Conservation (phyloP, 2,797 vertebrate genomes). For the Acanthis flammea region DNA sequence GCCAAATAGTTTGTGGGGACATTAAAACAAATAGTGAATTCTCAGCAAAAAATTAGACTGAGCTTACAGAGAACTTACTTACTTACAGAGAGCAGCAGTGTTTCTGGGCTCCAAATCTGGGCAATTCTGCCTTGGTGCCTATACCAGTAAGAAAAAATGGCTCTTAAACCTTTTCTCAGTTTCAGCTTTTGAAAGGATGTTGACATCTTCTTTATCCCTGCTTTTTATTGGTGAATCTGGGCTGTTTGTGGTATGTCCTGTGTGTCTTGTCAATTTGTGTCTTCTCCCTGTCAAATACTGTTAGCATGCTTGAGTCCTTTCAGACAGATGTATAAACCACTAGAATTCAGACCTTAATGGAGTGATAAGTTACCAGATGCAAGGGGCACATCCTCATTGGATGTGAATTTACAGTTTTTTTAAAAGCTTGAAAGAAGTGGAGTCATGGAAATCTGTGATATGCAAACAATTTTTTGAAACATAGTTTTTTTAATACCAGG, state of each 20-base stretch:
- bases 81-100: not conserved
- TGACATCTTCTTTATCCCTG: not conserved
- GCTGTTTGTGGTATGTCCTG: not conserved
- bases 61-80: not conserved
- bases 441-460: not conserved
- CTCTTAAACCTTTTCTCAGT: not conserved
- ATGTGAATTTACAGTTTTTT: not conserved
- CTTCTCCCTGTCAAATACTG: not conserved
- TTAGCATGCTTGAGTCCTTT: not conserved
- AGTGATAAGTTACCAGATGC: not conserved
- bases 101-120: not conserved
- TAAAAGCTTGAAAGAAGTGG: not conserved
- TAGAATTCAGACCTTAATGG: not conserved
- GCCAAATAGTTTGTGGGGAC: constrained; percentile 39
- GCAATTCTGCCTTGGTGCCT: not conserved
- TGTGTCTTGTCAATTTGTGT: not conserved
- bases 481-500: not conserved
- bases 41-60: not conserved
- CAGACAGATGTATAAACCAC: not conserved
- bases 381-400: not conserved
- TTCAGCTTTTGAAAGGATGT: not conserved
- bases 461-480: not conserved
- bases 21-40: constrained; percentile 30
- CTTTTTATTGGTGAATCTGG: not conserved
- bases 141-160: not conserved